A percentile compares a stretch with the other conserved stretches of the same genome.
phyloP scores from a whole-genome alignment of 2,113 vertebrate species.

The Pantherophis guttatus region DNA sequence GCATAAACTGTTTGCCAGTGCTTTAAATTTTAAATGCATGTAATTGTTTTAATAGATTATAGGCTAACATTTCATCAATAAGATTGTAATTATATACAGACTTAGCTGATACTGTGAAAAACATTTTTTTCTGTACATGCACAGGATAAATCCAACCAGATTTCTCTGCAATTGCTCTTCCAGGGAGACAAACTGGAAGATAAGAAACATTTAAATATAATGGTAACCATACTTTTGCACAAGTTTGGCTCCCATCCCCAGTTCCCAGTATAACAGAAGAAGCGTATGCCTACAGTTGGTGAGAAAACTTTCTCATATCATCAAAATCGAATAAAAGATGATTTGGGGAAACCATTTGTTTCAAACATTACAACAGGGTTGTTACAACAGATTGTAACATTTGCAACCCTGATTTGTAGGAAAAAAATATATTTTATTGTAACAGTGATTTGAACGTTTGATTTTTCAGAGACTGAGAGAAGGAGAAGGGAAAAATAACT shows the following conservation, averaged over 20 bases:
- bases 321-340: background rate
- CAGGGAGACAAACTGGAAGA: background rate
- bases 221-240: background rate
- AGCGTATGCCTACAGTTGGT: background rate
- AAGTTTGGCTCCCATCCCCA: background rate
- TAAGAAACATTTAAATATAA: background rate
- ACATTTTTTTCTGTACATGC: constrained; percentile 8
- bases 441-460: background rate
- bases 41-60: constrained; percentile 41
- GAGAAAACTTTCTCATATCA: background rate
- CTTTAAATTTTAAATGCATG: constrained; percentile 54
- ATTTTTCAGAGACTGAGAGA: background rate
- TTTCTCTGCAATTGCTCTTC: background rate
- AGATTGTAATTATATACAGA: constrained; percentile 12
- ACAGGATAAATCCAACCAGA: background rate
- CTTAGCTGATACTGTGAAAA: background rate
- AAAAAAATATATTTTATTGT: background rate
- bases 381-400: background rate
- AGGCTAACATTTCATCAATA: constrained; percentile 42
- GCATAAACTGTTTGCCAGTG: constrained; percentile 18
- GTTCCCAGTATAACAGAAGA: background rate
- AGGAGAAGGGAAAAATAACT: background rate
- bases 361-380: too few relatives aligned
- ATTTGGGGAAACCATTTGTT: background rate
- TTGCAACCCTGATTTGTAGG: background rate